Percentiles rank a stretch among this genome's conserved stretches.
Conservation (phyloP, 1,140 invertebrate genomes). For the Hesperophylax magnus region DNA sequence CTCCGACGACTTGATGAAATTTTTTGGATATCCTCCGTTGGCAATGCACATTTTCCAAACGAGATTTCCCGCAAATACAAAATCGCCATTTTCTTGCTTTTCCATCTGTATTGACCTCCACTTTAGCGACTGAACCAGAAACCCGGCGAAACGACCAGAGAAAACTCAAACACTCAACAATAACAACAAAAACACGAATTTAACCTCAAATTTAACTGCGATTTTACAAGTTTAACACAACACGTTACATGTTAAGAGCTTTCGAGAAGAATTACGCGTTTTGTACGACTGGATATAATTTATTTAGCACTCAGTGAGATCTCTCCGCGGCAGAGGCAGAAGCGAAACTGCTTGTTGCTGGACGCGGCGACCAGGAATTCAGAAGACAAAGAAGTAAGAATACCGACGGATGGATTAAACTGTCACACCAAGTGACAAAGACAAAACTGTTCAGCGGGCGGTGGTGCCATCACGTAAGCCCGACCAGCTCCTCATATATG, state of each 20-base stretch:
- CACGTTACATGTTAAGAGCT: neutral
- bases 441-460: constrained; percentile 7
- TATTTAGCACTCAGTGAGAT: neutral
- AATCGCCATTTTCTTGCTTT: constrained; percentile 25
- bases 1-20: constrained; percentile 20
- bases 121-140: neutral
- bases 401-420: neutral
- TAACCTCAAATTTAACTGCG: neutral
- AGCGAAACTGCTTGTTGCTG: neutral
- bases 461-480: neutral
- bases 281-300: neutral
- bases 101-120: constrained; percentile 36
- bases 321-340: constrained; percentile 2
- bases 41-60: constrained; percentile 41
- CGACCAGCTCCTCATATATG: neutral
- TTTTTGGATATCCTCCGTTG: constrained; percentile 34
- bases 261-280: neutral
- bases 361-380: neutral
- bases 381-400: constrained; percentile 20
- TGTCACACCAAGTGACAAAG: constrained; percentile 34
- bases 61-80: constrained; percentile 37
- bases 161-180: neutral
- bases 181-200: neutral
- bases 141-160: neutral
- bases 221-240: neutral